These are phyloP conservation scores for Toxostoma redivivum DNA, from an alignment of 2,113 vertebrate species.

Conservation along the genomic window DNA sequence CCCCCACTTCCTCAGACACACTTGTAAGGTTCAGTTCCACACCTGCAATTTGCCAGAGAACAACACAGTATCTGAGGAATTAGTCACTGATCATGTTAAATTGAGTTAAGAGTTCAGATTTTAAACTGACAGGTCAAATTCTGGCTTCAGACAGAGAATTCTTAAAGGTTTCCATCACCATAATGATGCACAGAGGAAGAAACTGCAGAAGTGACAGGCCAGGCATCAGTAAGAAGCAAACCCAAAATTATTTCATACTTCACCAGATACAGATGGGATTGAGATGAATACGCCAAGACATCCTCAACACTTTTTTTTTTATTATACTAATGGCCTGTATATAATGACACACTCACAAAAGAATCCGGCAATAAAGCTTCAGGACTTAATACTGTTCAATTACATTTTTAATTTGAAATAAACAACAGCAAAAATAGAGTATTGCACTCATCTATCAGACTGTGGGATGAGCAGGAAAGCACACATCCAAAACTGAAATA, in stretches of 20 bases:
- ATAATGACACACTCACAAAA: background rate
- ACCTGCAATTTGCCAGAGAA: background rate
- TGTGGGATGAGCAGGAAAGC: background rate
- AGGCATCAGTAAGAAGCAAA: background rate
- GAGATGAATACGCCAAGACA: background rate
- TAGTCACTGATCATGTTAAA: background rate
- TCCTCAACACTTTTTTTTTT: background rate
- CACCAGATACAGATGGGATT: background rate
- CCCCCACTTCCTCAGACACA: background rate
- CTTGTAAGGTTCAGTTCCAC: background rate
- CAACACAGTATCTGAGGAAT: background rate
- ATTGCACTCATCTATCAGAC: background rate
- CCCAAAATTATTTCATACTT: background rate
- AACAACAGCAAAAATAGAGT: background rate
- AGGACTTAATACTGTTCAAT: background rate
- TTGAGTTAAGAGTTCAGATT: background rate
- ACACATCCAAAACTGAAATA: background rate
- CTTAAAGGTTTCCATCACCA: background rate
- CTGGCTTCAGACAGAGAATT: background rate
- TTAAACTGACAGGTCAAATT: background rate
- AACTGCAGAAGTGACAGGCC: background rate
- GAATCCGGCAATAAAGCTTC: background rate
- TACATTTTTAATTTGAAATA: background rate
- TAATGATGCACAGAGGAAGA: background rate
- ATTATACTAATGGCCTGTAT: background rate